These are phyloP conservation scores for Dicrurus megarhynchus DNA, from an alignment of 2,113 vertebrate species.

Conservation along the genomic window DNA sequence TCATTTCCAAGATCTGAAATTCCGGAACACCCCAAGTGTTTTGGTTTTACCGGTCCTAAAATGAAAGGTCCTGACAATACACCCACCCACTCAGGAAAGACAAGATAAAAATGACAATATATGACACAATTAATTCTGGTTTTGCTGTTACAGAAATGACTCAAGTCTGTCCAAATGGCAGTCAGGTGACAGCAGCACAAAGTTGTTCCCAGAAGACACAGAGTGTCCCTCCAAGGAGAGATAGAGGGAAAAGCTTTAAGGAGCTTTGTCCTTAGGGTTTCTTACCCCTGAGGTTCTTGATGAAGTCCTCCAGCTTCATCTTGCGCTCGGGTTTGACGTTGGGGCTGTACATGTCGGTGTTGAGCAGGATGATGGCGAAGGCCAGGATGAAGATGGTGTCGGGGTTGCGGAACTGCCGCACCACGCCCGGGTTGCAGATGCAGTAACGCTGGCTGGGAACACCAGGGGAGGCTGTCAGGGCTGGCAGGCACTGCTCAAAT, in stretches of 20 bases:
- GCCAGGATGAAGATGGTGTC: slow-evolving; percentile 99
- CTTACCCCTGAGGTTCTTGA: slow-evolving; percentile 95
- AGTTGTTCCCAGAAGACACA: too few species aligned
- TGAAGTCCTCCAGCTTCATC: slow-evolving; percentile 98
- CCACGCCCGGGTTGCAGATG: slow-evolving; percentile 95
- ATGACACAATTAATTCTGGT: not conserved
- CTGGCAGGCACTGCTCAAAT: not conserved
- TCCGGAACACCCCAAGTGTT: not conserved
- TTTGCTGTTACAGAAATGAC: not conserved
- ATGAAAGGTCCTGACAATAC: not conserved
- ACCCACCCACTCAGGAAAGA: not conserved
- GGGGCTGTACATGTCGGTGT: slow-evolving; percentile 99
- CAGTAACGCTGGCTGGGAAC: slow-evolving; percentile 91
- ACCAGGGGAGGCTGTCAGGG: not conserved
- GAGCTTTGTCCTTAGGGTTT: not conserved
- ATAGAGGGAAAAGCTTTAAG: not conserved
- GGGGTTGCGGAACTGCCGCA: slow-evolving; percentile 94
- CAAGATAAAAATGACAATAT: not conserved
- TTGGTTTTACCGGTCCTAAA: not conserved
- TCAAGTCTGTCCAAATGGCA: not conserved
- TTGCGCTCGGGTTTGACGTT: slow-evolving; percentile 97
- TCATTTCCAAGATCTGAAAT: not conserved
- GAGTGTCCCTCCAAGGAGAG: not conserved
- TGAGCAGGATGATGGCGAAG: slow-evolving; percentile 97
- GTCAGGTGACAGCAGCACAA: not conserved